Evolutionary conservation across 2,888 invertebrate genomes (phyloP).

Genomic region (Aleiodes alternator): DNA sequence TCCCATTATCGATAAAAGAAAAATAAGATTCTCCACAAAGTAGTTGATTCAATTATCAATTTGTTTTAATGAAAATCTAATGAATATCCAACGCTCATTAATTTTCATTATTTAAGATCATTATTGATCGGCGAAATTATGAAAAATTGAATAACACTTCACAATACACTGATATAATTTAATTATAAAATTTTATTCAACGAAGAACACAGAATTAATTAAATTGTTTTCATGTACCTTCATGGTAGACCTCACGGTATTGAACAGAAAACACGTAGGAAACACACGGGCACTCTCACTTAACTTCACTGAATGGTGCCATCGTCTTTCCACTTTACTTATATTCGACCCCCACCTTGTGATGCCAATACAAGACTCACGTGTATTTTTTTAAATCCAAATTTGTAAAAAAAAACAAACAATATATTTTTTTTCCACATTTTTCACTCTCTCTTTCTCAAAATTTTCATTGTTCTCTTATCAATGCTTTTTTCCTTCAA

Average conservation of each 20-base stretch:
- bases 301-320: constrained; percentile 71
- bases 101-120: no score
- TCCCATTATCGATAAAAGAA: neutral
- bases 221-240: constrained; percentile 63
- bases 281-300: constrained; percentile 75
- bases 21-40: neutral
- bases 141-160: constrained; percentile 19
- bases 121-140: neutral
- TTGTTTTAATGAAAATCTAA: no score
- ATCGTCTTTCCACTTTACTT: constrained; percentile 70
- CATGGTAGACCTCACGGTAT: constrained; percentile 70
- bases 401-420: neutral
- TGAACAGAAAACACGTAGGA: constrained; percentile 60
- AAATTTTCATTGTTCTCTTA: neutral
- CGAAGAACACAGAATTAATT: constrained; percentile 9
- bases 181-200: neutral
- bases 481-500: no score
- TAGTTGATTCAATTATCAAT: constrained; percentile 3
- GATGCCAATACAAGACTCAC: constrained; percentile 28
- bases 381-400: constrained; percentile 17
- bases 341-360: constrained; percentile 71
- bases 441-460: neutral
- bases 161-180: constrained; percentile 8
- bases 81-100: no score
- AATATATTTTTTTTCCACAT: neutral